phyloP scores from a whole-genome alignment of 1,140 invertebrate genomes.

The Adelges cooleyi region DNA sequence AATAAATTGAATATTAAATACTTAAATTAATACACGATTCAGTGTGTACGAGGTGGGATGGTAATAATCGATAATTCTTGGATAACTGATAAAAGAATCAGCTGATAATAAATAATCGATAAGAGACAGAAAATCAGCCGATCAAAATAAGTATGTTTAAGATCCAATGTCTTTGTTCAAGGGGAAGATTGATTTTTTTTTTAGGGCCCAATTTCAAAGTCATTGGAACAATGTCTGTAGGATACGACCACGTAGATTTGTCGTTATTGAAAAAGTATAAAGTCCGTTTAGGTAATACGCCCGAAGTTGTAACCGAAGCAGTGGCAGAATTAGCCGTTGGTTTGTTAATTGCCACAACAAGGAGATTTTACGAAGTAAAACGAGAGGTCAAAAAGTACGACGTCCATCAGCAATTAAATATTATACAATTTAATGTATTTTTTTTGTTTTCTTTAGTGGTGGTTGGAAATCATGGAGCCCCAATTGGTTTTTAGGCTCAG shows the following conservation, averaged over 20 bases:
- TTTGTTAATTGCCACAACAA: constrained; percentile 62
- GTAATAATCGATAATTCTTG: too few species aligned
- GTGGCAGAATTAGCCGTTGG: constrained; percentile 78
- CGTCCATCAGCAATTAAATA: too few species aligned
- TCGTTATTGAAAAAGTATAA: constrained; percentile 52
- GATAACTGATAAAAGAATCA: too few species aligned
- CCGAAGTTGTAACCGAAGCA: constrained; percentile 78
- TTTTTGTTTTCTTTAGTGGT: constrained; percentile 43
- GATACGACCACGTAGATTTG: constrained; percentile 68
- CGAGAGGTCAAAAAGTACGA: constrained; percentile 51
- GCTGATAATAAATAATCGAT: too few species aligned
- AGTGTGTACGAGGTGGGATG: too few species aligned
- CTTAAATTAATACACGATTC: too few species aligned
- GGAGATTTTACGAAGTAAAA: constrained; percentile 69
- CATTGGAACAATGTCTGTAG: constrained; percentile 87
- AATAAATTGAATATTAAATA: too few species aligned
- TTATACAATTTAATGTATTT: too few species aligned
- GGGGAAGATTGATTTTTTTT: too few species aligned
- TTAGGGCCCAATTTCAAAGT: constrained; percentile 60
- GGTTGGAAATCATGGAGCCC: constrained; percentile 80
- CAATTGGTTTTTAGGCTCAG: constrained; percentile 77
- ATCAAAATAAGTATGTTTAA: too few species aligned
- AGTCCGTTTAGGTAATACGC: constrained; percentile 75
- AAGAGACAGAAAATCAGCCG: too few species aligned
- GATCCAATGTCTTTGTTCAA: too few species aligned